Base-by-base conservation (phyloP, 2,888 invertebrate genomes). In the Lepeophtheirus nordmannii region DNA sequence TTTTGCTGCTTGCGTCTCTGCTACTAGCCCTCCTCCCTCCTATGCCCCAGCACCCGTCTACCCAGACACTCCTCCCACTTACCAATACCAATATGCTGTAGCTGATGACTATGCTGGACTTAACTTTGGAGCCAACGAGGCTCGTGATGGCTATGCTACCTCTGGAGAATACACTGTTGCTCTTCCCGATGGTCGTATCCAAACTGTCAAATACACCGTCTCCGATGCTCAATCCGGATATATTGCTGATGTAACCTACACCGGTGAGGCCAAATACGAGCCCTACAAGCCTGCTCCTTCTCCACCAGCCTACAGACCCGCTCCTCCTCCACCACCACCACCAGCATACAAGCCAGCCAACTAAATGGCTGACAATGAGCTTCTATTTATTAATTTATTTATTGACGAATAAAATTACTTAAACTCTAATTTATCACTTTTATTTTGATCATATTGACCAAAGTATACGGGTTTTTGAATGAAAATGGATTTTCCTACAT, bases 81-180 rank as follows among this genome's bases (percentile, higher is more conserved):
- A 57, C 57, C 57, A 57, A 57, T 57, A 57, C 57, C 57, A 57
- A 57, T 57, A 57, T n/a, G 57, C 57, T 23, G 57, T 57, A 23
- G 57, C 57, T 57, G 57, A 57, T 23, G 57, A 57, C n/a, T 57
- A 57, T 14, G 57, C 57, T n/a, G 57, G 57, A 57, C 22, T 57
- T 14, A 57, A 57, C 57, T 57, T 57, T n/a, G 57, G 57, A 11
- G 22, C 20, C 11, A 57, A 57, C 23, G 57, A 57, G 57, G 57
- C 10, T 2, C 57, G 57, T 57, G 57, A 57, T 57, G 57, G 57
- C 23, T 57, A 57, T 57, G 57, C 57, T 5, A 57, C 57, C 9
- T 22, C 20, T n/a, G 57, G 57, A 20, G 57, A 57, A 57, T 57
- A 57, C 57, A 11, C 22, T 14, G 57, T 57, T 14, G 57, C 57